Evolutionary conservation across 2,113 vertebrate species (phyloP), one percentile per base, ranked within the genome.

Genomic region (Ammodramus savannarum): DNA sequence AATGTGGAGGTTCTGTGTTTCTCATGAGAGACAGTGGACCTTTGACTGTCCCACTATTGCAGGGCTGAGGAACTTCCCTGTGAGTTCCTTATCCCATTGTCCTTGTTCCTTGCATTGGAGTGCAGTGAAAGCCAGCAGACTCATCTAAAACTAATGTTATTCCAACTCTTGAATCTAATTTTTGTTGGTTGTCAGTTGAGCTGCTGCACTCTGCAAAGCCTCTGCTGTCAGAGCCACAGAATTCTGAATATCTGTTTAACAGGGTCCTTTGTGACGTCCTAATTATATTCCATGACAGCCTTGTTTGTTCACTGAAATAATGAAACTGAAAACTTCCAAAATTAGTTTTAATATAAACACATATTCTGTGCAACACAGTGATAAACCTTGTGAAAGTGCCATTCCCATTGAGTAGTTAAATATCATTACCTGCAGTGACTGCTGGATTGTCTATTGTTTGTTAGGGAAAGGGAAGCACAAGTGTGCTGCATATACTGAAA

Each of bases 301-400:
- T 72, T 86, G 69, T 97, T 95, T 81, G 62, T 91, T 86, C 67
- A 29, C 66, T 85, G 31, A 72, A 66, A 65, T 80, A 82, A 85
- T 69, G 80, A 88, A 81, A 91, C 1, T 3, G 66, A 63, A 94
- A 95, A 69, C 48, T 74, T 94, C 90, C 55, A 83, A 77, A 93
- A 91, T 95, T 73, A 81, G 41, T 92, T 95, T 95, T 87, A 86
- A 84, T 91, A 71, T 61, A 93, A 93, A 31, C 48, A 87, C 81
- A 51, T 85, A 86, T 82, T 79, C 41, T 65, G 66, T 83, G 54
- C 85, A 92, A 22, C n/a, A 34, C 13, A 27, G 52, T 72, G 66
- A 77, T 80, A 86, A 92, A 83, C 34, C 26, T 90, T 41, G 8
- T 83, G 79, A 65, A 94, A 55, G 9, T 83, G 72, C 49, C 46